Evolutionary conservation across 2,888 invertebrate species (phyloP).

Genomic region (Nudaria mundana): DNA sequence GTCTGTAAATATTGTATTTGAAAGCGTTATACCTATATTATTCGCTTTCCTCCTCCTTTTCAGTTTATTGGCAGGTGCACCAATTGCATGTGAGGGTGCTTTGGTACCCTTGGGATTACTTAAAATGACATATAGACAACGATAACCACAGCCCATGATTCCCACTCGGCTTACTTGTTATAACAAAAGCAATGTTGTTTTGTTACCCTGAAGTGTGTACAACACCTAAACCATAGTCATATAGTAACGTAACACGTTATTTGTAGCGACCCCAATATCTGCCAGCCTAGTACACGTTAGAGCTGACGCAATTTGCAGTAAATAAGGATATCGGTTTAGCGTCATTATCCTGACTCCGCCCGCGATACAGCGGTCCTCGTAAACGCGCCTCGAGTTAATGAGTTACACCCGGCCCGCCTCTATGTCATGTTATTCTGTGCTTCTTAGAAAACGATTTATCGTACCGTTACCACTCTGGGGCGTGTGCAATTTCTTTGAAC

Average conservation of each 20-base stretch:
- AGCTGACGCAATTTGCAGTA: slow-evolving; percentile 73
- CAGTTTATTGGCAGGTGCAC: too few relatives aligned
- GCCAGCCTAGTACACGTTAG: slow-evolving; percentile 38
- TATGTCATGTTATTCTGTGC: slow-evolving; percentile 33
- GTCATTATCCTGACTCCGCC: slow-evolving; percentile 60
- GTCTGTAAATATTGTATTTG: too few relatives aligned
- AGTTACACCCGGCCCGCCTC: slow-evolving; percentile 37
- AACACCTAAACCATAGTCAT: slow-evolving; percentile 37
- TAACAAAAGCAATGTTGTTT: too few relatives aligned
- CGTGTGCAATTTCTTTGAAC: slow-evolving; percentile 46
- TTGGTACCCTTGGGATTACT: too few relatives aligned
- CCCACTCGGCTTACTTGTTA: too few relatives aligned
- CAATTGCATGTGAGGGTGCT: too few relatives aligned
- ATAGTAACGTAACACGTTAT: slow-evolving; percentile 38
- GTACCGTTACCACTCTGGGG: slow-evolving; percentile 34
- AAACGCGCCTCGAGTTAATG: slow-evolving; percentile 49
- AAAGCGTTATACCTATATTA: not conserved
- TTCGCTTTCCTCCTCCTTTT: too few relatives aligned
- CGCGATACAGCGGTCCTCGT: slow-evolving; percentile 50
- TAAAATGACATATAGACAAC: too few relatives aligned
- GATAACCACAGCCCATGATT: too few relatives aligned
- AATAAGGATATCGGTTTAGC: slow-evolving; percentile 77
- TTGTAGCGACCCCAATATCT: slow-evolving; percentile 28
- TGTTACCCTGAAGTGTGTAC: too few relatives aligned
- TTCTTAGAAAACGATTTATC: slow-evolving; percentile 50